Evolutionary conservation across 1,140 invertebrate species (phyloP), one percentile per base, ranked within the genome.

Genomic region (Dreissena polymorpha): DNA sequence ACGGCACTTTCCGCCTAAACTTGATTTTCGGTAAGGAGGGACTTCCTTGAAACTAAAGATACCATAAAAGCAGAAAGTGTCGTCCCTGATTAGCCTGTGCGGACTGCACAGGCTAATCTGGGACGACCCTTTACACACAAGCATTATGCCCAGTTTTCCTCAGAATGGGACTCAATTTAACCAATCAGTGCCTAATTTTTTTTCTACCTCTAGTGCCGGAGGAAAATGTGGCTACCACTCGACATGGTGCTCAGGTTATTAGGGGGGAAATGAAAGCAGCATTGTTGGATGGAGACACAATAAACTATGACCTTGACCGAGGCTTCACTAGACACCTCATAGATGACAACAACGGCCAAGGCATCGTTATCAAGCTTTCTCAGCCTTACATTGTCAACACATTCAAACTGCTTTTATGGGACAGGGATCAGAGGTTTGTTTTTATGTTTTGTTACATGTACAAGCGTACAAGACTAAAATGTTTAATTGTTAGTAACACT

Each of bases 241-340:
- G 95, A 84, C 95, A 96, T 85, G 96, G 96, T n/a, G 96, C 97
- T 1, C 95, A 96, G 53, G 91, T 93, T 10, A 86, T 93, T 16
- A 83, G 89, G 27, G 92, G 92, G 16, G 98, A 99, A 94, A 96
- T 98, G 95, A 95, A 96, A 55, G 94, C 95, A 63, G 96, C 96
- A 53, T 93, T 99, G 73, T 93, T 99, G 49, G 97, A 99, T 93
- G 97, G 97, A 10, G 97, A 99, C 93, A 94, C 93, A 53, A 94
- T 95, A 77, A 96, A 95, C 90, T 98, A 98, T 93, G 97, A 98
- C 92, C 96, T 98, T 95, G 97, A 98, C 91, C 94, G 95, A 88
- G 97, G 96, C 71, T 99, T 99, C 91, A 98, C 98, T 0, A 95
- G 97, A 5, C 98, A 99, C 93, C 95, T 96, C 55, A 99, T 99